Percentiles rank a stretch among this genome's conserved stretches.
Evolutionary conservation across 2,113 vertebrate genomes (phyloP).

Genomic region (Alaudala cheleensis): DNA sequence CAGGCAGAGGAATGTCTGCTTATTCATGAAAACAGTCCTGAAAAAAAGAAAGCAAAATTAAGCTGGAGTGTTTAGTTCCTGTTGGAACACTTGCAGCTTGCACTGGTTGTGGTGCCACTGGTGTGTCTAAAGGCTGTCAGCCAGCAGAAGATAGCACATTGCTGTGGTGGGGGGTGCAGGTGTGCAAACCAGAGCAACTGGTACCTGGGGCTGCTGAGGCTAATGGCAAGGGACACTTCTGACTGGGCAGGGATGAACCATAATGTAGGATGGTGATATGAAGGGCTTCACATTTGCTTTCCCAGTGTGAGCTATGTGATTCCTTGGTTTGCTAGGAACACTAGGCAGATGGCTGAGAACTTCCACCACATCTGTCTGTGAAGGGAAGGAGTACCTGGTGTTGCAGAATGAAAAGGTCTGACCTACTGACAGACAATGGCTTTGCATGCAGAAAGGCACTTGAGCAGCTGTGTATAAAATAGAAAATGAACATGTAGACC

Average conservation of each 20-base stretch:
- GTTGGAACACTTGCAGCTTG: neutral
- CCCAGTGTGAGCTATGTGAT: neutral
- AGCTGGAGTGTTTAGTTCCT: neutral
- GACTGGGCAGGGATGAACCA: neutral
- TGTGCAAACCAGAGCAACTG: neutral
- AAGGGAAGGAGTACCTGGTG: neutral
- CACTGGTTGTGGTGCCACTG: neutral
- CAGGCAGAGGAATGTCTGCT: neutral
- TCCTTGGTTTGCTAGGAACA: neutral
- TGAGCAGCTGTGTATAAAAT: neutral
- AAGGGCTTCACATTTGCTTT: neutral
- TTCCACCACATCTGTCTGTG: neutral
- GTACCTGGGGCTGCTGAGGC: neutral
- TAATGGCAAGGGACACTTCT: neutral
- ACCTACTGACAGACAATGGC: neutral
- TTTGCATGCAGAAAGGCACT: neutral
- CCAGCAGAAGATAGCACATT: neutral
- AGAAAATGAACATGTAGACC: neutral
- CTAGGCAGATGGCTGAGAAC: neutral
- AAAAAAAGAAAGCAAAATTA: neutral
- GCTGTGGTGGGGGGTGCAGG: neutral
- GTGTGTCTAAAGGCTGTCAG: neutral
- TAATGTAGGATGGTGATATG: neutral
- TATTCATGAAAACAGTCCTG: neutral
- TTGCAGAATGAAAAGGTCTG: neutral